Base-by-base conservation (phyloP, 2,797 vertebrate genomes). In the Peromyscus aztecus region DNA sequence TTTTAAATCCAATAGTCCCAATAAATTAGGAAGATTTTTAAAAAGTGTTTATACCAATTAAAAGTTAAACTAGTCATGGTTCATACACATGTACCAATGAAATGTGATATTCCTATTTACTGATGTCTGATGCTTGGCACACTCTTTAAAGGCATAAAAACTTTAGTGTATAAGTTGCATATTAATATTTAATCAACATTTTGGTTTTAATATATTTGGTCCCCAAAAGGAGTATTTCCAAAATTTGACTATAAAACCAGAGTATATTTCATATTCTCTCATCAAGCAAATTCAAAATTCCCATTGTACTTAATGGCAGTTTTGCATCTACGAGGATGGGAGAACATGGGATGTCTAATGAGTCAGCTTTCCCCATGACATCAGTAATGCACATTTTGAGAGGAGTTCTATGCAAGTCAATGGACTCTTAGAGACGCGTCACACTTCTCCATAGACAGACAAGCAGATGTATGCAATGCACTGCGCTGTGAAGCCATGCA, bases 401-500 rank as follows among this genome's bases (percentile, higher is more conserved):
- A 94, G 96, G 73, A 98, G 93, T 67, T 95, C 97, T 94, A 82
- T 16, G 73, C 59, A 77, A 59, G 96, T 98, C 92, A 97, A 97
- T 98, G 98, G 96, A 90, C 86, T 96, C 89, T 96, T 98, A 92
- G 85, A 97, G 84, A 98, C 92, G 92, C 95, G 95, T 97, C 90
- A 88, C 94, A 97, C 93, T 97, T 98, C 97, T 99, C 98, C 99
- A 99, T 98, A 99, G 98, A 99, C 98, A 98, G 98, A 99, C 98
- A 98, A 99, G 99, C 99, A 99, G 99, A 99, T 99, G 99, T 99
- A 99, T 99, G 99, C 99, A 99, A 99, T 98, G 99, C 98, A 99
- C 98, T 99, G 99, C 98, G 98, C 98, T 99, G 98, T 98, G 99
- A 99, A 99, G 99, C 99, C 99, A 99, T 99, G 99, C 99, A 99